Percentiles rank a stretch among this genome's conserved stretches.
These are phyloP conservation scores for Ctenomys sociabilis DNA, from an alignment of 2,113 vertebrate species.

Conservation along the genomic window DNA sequence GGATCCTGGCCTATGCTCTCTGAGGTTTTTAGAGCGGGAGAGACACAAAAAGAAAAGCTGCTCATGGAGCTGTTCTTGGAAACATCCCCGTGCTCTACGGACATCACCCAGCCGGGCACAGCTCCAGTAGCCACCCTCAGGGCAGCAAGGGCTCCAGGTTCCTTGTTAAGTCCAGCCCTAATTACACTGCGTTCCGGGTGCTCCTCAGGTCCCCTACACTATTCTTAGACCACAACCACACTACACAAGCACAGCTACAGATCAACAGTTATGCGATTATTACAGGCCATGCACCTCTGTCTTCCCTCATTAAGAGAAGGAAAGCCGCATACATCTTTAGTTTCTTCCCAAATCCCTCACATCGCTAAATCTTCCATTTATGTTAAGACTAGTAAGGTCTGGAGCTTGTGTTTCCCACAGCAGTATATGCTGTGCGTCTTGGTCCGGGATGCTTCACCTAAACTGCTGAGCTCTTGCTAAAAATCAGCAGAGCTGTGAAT, in stretches of 20 bases:
- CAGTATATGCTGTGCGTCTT: neutral
- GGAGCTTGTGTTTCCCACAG: neutral
- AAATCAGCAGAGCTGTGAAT: neutral
- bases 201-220: neutral
- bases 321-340: constrained; percentile 37
- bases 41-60: neutral
- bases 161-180: constrained; percentile 37
- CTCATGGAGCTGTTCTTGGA: neutral
- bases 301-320: constrained; percentile 25
- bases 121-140: neutral
- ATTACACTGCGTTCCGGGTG: neutral
- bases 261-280: constrained; percentile 51
- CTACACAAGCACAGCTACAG: constrained; percentile 34
- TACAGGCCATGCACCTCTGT: constrained; percentile 11
- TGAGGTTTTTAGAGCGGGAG: neutral
- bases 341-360: neutral
- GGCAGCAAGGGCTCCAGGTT: neutral
- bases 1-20: neutral
- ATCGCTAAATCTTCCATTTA: neutral
- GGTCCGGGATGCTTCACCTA: neutral
- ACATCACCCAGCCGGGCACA: neutral
- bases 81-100: neutral
- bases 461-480: neutral
- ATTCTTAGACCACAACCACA: constrained; percentile 46
- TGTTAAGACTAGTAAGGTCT: neutral